Base-by-base conservation (phyloP, 2,113 vertebrate species). In the Bucco capensis region DNA sequence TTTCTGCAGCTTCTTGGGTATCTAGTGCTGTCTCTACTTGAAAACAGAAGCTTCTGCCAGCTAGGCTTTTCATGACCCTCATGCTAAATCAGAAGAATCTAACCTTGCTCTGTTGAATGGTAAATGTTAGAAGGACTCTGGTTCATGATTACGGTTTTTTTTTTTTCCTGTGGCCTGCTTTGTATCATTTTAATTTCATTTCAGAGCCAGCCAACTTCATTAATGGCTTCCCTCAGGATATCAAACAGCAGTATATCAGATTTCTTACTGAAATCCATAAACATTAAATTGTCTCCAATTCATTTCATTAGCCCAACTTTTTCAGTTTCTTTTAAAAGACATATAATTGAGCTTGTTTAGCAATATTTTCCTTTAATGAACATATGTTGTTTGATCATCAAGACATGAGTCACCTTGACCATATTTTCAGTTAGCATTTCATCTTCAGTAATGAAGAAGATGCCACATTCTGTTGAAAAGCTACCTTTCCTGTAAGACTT, bases 181-280 rank as follows among this genome's bases (percentile, higher is more conserved):
- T 95, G 18, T 83, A 62, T 88, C 61, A 64, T 78, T 83, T 86
- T 91, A 78, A 81, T 51, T 90, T 83, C 57, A 38, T 92, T 95
- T 93, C 69, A 83, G 70, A 88, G 66, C 33, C 65, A 89, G 57
- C 53, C 75, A 78, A 78, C 51, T 82, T 93, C 88, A 88, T 96
- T 81, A 93, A 91, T 69, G 42, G 12, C 12, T 79, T 92, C 82
- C 93, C 82, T 58, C 62, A 67, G 84, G 73, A 66, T 88, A 93
- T 79, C 57, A 58, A 72, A 85, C 44, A 53, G n/a, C 84, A 81
- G 31, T 72, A 28, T 75, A 93, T 91, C 58, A 72, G n/a, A 51
- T 93, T 89, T 82, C 64, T 94, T 67, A 74, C 72, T 79, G 46
- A 89, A 94, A 89, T 94, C 78, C 31, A 65, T 87, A 87, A 74